Percentiles rank a stretch among this genome's conserved stretches.
Evolutionary conservation across 2,113 vertebrate genomes (phyloP).

Genomic region (Lucifuga dentata): DNA sequence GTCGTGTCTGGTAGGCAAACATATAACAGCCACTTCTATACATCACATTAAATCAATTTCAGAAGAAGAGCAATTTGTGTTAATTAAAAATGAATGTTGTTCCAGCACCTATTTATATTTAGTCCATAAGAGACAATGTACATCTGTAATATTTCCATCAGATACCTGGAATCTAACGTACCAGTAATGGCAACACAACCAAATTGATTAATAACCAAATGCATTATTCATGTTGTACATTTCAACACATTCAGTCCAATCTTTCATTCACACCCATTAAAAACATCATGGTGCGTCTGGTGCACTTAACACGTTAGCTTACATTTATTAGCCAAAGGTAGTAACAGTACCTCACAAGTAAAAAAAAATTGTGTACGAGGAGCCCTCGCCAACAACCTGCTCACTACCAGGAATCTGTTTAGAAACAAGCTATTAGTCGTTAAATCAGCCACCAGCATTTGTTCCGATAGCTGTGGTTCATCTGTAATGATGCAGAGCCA

Average conservation of each 20-base stretch:
- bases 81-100: neutral
- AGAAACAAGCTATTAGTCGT: conserved; percentile 3
- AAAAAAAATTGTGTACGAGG: neutral
- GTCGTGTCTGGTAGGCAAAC: conserved; percentile 8
- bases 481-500: conserved; percentile 52
- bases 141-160: conserved; percentile 29
- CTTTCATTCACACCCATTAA: conserved; percentile 48
- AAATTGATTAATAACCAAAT: conserved; percentile 41
- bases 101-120: no score
- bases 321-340: conserved; percentile 32
- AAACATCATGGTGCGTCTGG: conserved; percentile 62
- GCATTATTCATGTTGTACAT: conserved; percentile 67
- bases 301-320: conserved; percentile 44
- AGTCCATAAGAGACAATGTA: no score
- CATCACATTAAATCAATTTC: neutral
- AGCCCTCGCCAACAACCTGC: conserved; percentile 6
- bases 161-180: conserved; percentile 27
- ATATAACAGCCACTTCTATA: conserved; percentile 2
- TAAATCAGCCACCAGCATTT: conserved; percentile 25
- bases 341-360: conserved; percentile 8
- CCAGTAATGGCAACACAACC: conserved; percentile 22
- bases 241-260: conserved; percentile 42
- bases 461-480: conserved; percentile 31
- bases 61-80: neutral
- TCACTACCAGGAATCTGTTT: conserved; percentile 11